phyloP scores from a whole-genome alignment of 2,888 invertebrate genomes.

The Drosophila bunnanda region DNA sequence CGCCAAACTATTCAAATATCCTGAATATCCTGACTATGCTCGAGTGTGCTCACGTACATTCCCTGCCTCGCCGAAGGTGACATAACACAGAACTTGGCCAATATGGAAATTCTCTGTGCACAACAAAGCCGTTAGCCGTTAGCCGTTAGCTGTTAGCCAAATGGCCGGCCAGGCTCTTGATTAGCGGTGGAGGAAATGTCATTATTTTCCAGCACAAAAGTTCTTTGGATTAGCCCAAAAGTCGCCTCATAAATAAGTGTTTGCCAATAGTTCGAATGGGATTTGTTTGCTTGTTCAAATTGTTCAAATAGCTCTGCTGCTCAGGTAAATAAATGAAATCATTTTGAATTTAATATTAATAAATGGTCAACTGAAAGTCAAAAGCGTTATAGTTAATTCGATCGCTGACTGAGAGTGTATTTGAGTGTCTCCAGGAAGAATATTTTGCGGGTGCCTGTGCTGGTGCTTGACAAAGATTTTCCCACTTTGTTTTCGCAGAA shows the following conservation, averaged over 20 bases:
- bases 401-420: constrained; percentile 20
- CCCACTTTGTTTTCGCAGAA: constrained; percentile 39
- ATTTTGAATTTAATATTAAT: neutral
- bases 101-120: constrained; percentile 13
- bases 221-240: neutral
- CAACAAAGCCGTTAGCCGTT: constrained; percentile 14
- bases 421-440: constrained; percentile 7
- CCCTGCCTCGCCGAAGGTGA: constrained; percentile 27
- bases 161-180: constrained; percentile 17
- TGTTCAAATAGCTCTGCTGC: neutral
- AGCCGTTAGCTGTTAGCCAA: constrained; percentile 12
- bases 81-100: constrained; percentile 22
- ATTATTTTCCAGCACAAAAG: neutral
- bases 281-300: neutral
- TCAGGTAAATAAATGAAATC: neutral
- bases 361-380: neutral
- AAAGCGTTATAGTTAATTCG: neutral
- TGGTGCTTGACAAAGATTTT: constrained; percentile 21
- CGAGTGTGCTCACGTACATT: neutral
- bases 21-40: neutral
- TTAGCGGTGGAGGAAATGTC: constrained; percentile 11
- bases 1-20: constrained; percentile 30
- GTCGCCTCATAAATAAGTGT: constrained; percentile 1
- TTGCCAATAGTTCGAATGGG: neutral
- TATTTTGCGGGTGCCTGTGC: constrained; percentile 2